Conservation (phyloP, 2,888 invertebrate species). For the Mythimna ferrago region DNA sequence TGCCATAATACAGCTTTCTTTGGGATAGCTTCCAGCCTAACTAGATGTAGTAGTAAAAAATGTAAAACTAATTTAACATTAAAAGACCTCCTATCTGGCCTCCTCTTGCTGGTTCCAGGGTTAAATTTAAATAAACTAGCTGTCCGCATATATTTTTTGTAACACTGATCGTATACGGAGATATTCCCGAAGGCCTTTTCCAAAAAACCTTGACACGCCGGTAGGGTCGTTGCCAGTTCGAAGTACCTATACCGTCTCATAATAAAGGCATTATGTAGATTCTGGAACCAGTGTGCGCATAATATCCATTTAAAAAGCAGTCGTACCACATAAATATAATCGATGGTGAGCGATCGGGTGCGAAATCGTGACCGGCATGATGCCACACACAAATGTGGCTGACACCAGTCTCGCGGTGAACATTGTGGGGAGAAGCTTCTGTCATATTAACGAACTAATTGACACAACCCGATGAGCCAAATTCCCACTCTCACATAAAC, state of each 20-base stretch:
- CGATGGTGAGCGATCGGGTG: conserved; percentile 25
- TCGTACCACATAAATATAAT: conserved; percentile 24
- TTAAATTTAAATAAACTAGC: background rate
- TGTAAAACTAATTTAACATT: no score
- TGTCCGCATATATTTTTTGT: background rate
- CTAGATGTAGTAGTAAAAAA: no score
- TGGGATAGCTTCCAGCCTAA: background rate
- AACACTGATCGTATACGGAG: background rate
- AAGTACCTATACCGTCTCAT: background rate
- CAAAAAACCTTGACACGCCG: background rate
- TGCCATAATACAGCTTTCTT: background rate
- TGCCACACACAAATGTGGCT: conserved; percentile 16
- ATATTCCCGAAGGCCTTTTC: background rate
- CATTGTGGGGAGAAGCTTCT: conserved; percentile 20
- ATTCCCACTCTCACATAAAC: no score
- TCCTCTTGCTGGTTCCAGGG: background rate
- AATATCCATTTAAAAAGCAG: conserved; percentile 24
- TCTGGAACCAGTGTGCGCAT: conserved; percentile 5
- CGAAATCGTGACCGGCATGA: conserved; percentile 33
- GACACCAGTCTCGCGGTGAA: conserved; percentile 20
- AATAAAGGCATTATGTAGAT: conserved; percentile 12
- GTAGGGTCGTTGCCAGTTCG: background rate
- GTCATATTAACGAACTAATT: conserved; percentile 38
- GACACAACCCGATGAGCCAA: conserved; percentile 26
- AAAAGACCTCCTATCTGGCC: background rate